Base-by-base conservation (phyloP, 1,140 invertebrate genomes). In the Brachionus calyciflorus region DNA sequence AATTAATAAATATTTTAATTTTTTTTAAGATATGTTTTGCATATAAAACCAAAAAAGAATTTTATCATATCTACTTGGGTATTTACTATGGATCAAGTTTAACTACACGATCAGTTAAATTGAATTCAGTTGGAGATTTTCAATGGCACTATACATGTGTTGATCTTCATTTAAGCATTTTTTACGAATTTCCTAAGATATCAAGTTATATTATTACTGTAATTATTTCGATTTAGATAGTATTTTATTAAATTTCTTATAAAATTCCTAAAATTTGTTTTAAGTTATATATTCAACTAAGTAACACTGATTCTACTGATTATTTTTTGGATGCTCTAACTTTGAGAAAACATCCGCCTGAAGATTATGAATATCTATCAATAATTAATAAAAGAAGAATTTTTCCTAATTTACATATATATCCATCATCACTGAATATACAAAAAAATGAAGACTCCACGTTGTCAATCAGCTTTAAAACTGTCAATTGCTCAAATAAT, bases 101-200 rank as follows among this genome's bases (percentile, higher is more conserved):
- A 51, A 5, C 3, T 51, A 5, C 49, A 26, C 4, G 3, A 4
- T 3, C 6, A 51, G 53, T 14, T 2, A 57, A 57, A 6, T 3
- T 57, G 3, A 57, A 57, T 57, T 7, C 9, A 1, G 3, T 21
- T 14, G 28, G 28, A 9, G 60, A 65, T 65, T 19, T 10, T 6
- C 3, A 33, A 2, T 65, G 60, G 60, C 60, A 65, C 24, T 65
- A 65, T 14, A 21, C 41, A 37, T 65, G 60, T 26, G 12, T 65
- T 40, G 60, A 65, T 65, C 2, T 57, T 3, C 37, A 28, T 28
- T 2, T 12, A 28, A 6, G 4, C 6, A 10, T 3, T 6, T 33
- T 28, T 5, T 5, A 12, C 17, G 3, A 3, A 5, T 3, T 26
- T 5, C 12, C 49, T 4, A 26, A 19, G 12, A 5, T 2, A 2